Conservation (phyloP, 2,797 vertebrate genomes). For the Gallirallus australis region DNA sequence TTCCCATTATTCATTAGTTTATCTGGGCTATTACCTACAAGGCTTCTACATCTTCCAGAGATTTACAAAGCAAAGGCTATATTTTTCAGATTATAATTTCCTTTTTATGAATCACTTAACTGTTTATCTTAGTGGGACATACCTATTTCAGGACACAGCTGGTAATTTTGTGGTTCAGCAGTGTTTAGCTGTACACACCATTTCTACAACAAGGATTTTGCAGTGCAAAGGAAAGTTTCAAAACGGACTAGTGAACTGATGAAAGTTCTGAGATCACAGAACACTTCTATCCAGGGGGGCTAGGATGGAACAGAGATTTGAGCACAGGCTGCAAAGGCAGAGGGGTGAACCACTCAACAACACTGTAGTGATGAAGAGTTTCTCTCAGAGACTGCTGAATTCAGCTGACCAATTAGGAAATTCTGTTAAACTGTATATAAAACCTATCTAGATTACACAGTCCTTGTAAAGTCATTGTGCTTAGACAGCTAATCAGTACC, state of each 20-base stretch:
- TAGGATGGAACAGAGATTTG: neutral
- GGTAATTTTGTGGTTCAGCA: neutral
- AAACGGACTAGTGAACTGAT: neutral
- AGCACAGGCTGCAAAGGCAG: neutral
- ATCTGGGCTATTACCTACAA: neutral
- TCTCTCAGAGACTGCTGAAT: neutral
- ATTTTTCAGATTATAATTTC: neutral
- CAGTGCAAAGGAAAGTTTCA: neutral
- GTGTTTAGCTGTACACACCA: neutral
- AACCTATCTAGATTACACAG: neutral
- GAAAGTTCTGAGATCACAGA: neutral
- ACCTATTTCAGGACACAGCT: neutral
- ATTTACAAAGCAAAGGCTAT: neutral
- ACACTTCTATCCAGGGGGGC: no score
- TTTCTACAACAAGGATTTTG: neutral
- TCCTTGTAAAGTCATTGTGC: neutral
- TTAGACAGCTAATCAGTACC: neutral
- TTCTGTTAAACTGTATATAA: neutral
- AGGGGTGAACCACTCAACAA: neutral
- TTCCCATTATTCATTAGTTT: neutral
- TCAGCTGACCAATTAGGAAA: neutral
- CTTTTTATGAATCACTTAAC: neutral
- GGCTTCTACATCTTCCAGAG: neutral
- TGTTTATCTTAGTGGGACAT: neutral
- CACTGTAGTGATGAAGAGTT: neutral